Evolutionary conservation across 2,113 vertebrate species (phyloP).

Genomic region (Cryptoleucopteryx plumbea): DNA sequence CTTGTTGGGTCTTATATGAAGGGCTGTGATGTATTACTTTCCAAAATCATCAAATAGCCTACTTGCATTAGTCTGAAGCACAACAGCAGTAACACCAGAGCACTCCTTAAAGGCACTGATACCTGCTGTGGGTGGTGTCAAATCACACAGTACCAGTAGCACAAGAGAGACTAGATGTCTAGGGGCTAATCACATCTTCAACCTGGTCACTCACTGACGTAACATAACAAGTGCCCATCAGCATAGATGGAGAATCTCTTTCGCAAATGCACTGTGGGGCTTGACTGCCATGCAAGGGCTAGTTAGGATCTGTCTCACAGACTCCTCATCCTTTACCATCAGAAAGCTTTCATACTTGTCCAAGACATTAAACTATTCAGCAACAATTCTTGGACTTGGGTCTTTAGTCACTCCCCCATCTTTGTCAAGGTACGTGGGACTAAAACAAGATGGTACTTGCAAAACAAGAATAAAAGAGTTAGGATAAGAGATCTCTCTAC

Average conservation of each 20-base stretch:
- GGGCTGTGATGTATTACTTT: neutral
- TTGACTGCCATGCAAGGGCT: neutral
- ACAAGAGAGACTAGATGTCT: neutral
- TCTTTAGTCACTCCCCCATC: neutral
- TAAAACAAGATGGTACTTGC: neutral
- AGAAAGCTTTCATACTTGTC: neutral
- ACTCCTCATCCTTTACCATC: neutral
- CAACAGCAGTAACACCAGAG: neutral
- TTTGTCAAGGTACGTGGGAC: neutral
- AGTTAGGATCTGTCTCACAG: neutral
- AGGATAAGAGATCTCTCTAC: slow-evolving; percentile 53
- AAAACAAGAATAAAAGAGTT: neutral
- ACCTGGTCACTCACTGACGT: neutral
- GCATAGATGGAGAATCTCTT: neutral
- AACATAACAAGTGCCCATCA: neutral
- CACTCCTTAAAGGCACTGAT: neutral
- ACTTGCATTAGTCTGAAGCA: neutral
- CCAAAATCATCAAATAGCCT: neutral
- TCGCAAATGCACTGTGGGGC: neutral
- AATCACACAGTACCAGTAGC: neutral
- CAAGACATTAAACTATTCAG: neutral
- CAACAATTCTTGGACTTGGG: neutral
- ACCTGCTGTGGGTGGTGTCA: fast-evolving
- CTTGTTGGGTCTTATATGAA: neutral
- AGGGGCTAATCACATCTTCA: neutral